phyloP scores from a whole-genome alignment of 2,113 vertebrate genomes.

The Antigone vipio region DNA sequence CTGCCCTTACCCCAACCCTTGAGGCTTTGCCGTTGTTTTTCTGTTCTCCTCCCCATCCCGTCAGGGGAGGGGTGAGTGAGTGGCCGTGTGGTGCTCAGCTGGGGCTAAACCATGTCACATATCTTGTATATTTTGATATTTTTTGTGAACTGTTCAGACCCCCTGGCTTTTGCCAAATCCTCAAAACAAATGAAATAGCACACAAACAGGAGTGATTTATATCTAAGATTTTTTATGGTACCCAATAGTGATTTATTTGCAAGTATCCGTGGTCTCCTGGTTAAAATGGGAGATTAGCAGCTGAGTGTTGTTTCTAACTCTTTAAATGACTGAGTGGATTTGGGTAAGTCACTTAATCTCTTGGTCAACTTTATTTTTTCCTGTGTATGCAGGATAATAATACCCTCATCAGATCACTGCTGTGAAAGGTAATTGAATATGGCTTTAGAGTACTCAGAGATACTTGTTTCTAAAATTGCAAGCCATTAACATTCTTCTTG shows the following conservation, averaged over 20 bases:
- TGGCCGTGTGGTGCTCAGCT: too few relatives aligned
- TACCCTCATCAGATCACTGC: neutral
- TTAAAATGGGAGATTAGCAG: slow-evolving; percentile 36
- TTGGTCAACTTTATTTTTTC: slow-evolving; percentile 4
- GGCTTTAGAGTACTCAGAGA: neutral
- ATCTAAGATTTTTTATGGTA: neutral
- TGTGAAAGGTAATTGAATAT: neutral
- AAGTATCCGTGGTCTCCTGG: neutral
- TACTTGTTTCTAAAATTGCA: neutral
- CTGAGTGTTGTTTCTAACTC: neutral
- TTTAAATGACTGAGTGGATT: slow-evolving; percentile 18
- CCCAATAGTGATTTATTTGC: slow-evolving; percentile 12
- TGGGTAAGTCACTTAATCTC: slow-evolving; percentile 33
- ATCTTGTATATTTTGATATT: neutral
- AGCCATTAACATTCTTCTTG: neutral
- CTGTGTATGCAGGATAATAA: neutral
- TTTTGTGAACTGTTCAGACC: slow-evolving; percentile 12
- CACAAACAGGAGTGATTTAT: slow-evolving; percentile 27
- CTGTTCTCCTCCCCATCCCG: too few relatives aligned
- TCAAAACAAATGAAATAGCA: slow-evolving; percentile 28
- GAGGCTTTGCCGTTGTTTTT: too few relatives aligned
- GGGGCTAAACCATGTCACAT: too few relatives aligned
- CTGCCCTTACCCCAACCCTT: too few relatives aligned
- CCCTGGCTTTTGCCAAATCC: slow-evolving; percentile 36
- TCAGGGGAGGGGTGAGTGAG: too few relatives aligned